Conservation (phyloP, 2,113 vertebrate genomes). For the Alligator sinensis region DNA sequence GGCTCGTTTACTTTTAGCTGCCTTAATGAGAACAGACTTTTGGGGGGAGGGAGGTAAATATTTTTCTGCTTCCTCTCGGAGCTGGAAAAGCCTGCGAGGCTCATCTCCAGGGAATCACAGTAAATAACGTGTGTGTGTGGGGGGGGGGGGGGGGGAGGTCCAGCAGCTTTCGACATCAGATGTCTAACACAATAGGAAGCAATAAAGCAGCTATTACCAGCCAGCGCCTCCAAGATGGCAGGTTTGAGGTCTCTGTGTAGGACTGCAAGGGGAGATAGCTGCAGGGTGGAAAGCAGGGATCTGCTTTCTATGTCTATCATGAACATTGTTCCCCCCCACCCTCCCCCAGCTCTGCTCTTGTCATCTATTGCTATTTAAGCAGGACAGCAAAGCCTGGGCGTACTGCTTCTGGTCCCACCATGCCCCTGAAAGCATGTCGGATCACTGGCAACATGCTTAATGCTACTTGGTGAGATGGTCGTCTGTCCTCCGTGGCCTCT, state of each 20-base stretch:
- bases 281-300: rapidly evolving
- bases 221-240: slow-evolving; percentile 21
- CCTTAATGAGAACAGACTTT: not conserved
- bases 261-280: not conserved
- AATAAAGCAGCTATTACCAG: slow-evolving; percentile 31
- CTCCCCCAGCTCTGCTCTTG: no score
- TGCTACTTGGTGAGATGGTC: no score
- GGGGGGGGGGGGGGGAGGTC: not conserved
- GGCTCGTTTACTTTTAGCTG: not conserved
- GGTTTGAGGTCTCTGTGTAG: not conserved
- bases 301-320: no score
- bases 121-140: not conserved
- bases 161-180: slow-evolving; percentile 24
- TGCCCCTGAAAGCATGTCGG: no score
- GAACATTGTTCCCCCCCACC: no score
- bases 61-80: not conserved
- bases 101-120: slow-evolving; percentile 52
- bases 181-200: slow-evolving; percentile 50
- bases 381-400: no score
- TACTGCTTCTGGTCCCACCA: no score
- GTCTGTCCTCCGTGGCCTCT: no score
- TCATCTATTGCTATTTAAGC: no score
- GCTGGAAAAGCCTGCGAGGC: slow-evolving; percentile 32
- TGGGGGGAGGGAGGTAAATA: not conserved
- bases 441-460: not conserved